A percentile compares a stretch with the other conserved stretches of the same genome.
These are phyloP conservation scores for Antheraea assamensis DNA, from an alignment of 2,888 invertebrate genomes.

Conservation along the genomic window DNA sequence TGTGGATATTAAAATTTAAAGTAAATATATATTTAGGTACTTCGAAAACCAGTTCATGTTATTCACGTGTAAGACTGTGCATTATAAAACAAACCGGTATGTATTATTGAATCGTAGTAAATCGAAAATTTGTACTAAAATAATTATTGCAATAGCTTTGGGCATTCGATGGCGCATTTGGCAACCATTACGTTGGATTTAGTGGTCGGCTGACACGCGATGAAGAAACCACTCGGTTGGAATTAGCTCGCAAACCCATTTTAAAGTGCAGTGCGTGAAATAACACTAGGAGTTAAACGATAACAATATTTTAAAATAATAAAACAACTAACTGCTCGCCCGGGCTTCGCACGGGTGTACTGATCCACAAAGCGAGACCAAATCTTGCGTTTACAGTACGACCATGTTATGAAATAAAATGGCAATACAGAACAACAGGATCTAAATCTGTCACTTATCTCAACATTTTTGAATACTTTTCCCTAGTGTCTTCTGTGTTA, in stretches of 20 bases:
- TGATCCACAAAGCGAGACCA: too few relatives aligned
- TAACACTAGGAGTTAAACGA: background rate
- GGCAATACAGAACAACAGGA: too few relatives aligned
- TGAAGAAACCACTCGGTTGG: background rate
- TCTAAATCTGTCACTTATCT: too few relatives aligned
- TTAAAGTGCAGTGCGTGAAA: background rate
- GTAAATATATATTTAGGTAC: conserved; percentile 3
- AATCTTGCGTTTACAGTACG: too few relatives aligned
- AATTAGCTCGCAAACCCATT: background rate
- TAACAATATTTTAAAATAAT: too few relatives aligned
- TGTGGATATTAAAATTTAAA: too few relatives aligned
- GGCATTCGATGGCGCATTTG: background rate
- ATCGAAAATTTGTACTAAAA: conserved; percentile 1
- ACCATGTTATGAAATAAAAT: too few relatives aligned
- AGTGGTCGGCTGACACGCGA: background rate
- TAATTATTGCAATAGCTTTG: background rate
- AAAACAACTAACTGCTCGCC: too few relatives aligned
- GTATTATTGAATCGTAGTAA: background rate
- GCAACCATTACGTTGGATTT: background rate
- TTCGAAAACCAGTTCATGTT: background rate
- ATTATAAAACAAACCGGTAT: background rate
- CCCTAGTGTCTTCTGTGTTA: too few relatives aligned
- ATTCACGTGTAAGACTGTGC: background rate
- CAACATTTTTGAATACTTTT: too few relatives aligned
- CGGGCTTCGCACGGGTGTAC: too few relatives aligned